phyloP scores from a whole-genome alignment of 2,113 vertebrate species.

The Mesocricetus auratus region DNA sequence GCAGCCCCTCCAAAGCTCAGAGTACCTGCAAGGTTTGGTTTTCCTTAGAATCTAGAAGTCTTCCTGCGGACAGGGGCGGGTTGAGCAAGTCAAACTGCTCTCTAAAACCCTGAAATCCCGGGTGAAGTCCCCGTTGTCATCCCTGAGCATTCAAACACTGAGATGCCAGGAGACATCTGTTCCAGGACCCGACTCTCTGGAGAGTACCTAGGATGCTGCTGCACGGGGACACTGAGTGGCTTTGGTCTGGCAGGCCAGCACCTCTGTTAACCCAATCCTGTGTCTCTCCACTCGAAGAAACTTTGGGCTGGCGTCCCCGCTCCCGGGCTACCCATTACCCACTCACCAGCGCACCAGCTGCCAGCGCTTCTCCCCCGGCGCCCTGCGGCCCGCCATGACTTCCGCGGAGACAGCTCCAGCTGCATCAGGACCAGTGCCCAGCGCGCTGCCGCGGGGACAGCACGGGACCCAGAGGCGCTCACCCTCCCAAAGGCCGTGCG shows the following conservation, averaged over 20 bases:
- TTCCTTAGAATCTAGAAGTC: not conserved
- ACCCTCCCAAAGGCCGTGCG: not conserved
- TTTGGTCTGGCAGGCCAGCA: not conserved
- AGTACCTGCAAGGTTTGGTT: not conserved
- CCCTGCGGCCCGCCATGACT: slow-evolving; percentile 83
- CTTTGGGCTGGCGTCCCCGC: slow-evolving; percentile 46
- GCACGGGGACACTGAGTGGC: not conserved
- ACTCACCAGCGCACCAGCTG: slow-evolving; percentile 89
- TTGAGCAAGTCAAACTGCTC: not conserved
- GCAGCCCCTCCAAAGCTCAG: not conserved
- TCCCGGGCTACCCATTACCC: slow-evolving; percentile 52
- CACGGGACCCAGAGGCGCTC: not conserved
- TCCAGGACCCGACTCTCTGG: not conserved
- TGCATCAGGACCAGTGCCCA: slow-evolving; percentile 64
- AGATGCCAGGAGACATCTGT: not conserved
- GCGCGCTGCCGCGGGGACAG: slow-evolving; percentile 46
- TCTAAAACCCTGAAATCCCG: not conserved
- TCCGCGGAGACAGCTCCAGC: slow-evolving; percentile 13
- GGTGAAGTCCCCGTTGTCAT: not conserved
- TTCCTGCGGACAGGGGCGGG: not conserved
- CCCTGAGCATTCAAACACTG: not conserved
- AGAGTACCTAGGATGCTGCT: not conserved
- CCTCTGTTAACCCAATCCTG: not conserved
- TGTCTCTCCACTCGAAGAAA: slow-evolving; percentile 44
- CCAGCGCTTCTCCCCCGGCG: slow-evolving; percentile 87